These are phyloP conservation scores for Macrophya alboannulata DNA, from an alignment of 2,888 invertebrate species.

Conservation along the genomic window DNA sequence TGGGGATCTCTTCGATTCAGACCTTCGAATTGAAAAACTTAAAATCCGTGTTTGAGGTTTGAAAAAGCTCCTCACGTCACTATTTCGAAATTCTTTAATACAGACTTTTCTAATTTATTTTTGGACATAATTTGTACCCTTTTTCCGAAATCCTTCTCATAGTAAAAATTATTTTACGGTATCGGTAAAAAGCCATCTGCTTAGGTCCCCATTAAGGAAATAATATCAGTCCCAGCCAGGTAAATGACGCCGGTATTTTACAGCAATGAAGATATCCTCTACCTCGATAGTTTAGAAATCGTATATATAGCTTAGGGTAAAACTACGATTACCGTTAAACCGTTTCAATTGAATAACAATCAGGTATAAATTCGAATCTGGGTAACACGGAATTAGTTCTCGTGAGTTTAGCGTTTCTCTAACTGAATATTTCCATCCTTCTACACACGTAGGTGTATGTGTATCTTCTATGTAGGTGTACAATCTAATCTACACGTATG, in stretches of 20 bases:
- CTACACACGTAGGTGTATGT: background rate
- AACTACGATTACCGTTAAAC: conserved; percentile 37
- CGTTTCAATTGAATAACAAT: conserved; percentile 71
- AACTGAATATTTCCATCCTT: background rate
- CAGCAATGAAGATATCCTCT: background rate
- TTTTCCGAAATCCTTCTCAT: background rate
- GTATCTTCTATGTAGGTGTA: background rate
- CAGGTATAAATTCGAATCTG: conserved; percentile 64
- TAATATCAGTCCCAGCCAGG: background rate
- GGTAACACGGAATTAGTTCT: conserved; percentile 55
- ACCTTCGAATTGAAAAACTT: background rate
- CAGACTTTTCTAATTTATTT: background rate
- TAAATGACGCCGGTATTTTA: conserved; percentile 23
- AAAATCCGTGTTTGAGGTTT: background rate
- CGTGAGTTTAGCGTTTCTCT: background rate
- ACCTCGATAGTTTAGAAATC: conserved; percentile 28
- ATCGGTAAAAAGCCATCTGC: background rate
- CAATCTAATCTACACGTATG: conserved; percentile 2
- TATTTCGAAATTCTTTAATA: too few species aligned
- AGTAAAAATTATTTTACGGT: background rate
- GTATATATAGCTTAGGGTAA: background rate
- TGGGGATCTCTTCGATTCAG: background rate
- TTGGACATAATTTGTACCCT: background rate
- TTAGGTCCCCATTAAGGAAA: background rate
- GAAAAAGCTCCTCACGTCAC: too few species aligned